phyloP scores from a whole-genome alignment of 2,113 vertebrate genomes.

The Hypanus sabinus region DNA sequence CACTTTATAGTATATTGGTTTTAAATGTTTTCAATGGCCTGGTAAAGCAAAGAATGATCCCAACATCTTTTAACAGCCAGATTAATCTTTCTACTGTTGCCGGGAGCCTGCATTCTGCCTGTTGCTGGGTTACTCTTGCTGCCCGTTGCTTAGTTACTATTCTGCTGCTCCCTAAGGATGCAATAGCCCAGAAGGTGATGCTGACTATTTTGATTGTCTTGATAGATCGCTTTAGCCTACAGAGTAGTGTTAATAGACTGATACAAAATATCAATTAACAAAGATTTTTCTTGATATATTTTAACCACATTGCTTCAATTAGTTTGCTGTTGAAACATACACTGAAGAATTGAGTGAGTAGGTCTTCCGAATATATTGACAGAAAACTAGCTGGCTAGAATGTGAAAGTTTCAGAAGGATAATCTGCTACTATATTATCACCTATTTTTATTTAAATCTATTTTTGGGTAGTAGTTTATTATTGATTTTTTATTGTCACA shows the following conservation, averaged over 20 bases:
- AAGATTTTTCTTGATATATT: constrained; percentile 15
- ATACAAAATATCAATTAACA: background rate
- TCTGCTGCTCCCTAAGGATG: background rate
- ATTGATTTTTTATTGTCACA: no score
- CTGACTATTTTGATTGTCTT: no score
- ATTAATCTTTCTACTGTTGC: background rate
- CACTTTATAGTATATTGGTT: background rate
- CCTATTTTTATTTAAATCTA: background rate
- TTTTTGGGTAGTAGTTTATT: no score
- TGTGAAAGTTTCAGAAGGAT: background rate
- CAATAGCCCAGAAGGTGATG: background rate
- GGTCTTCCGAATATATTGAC: background rate
- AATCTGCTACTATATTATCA: background rate
- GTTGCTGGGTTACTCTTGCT: background rate
- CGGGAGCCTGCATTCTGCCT: background rate
- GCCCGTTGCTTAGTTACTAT: background rate
- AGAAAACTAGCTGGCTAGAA: background rate
- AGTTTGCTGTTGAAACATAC: background rate
- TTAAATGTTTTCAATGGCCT: background rate
- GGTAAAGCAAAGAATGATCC: background rate
- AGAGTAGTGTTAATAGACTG: background rate
- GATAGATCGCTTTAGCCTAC: background rate
- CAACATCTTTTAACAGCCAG: background rate
- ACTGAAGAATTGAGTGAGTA: background rate
- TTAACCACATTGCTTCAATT: background rate